Evolutionary conservation across 64 coral and sea anemone species (phyloP).

Genomic region (Stichodactyla helianthus): DNA sequence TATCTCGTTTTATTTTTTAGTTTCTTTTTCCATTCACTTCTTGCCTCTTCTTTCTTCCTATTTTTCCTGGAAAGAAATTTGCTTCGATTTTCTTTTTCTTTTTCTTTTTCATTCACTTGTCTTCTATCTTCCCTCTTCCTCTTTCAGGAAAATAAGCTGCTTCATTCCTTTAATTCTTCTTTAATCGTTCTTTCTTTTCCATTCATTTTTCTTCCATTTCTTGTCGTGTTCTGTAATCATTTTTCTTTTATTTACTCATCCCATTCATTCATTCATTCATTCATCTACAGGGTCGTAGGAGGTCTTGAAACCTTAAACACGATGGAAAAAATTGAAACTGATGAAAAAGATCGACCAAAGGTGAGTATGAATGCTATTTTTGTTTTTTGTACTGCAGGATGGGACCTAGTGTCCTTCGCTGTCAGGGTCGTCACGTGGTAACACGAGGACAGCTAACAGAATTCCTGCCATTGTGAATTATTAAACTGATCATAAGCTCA

Average conservation of each 20-base stretch:
- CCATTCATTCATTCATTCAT: not conserved
- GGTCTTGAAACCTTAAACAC: conserved; percentile 78
- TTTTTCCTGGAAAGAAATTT: too few relatives aligned
- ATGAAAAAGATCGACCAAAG: conserved; percentile 98
- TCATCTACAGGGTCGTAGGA: conserved; percentile 74
- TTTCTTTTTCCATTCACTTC: not conserved
- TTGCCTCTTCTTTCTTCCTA: not conserved
- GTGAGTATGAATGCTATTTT: not conserved
- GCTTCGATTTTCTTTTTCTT: too few relatives aligned
- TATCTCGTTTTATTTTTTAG: too few relatives aligned
- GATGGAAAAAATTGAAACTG: conserved; percentile 84
- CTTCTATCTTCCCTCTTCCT: too few relatives aligned
- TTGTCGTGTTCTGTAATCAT: too few relatives aligned
- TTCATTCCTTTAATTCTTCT: too few relatives aligned
- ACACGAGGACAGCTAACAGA: too few relatives aligned
- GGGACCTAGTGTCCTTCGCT: not conserved
- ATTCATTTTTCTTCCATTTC: too few relatives aligned
- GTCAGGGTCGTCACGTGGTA: not conserved
- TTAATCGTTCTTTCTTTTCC: too few relatives aligned
- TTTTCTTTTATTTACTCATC: not conserved
- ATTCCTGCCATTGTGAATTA: not conserved
- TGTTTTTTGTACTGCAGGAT: too few relatives aligned
- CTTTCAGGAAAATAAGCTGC: too few relatives aligned
- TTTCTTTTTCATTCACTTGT: too few relatives aligned
- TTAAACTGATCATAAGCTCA: not conserved